Evolutionary conservation across 64 coral and sea anemone species (phyloP).

Genomic region (Montipora capricornis): DNA sequence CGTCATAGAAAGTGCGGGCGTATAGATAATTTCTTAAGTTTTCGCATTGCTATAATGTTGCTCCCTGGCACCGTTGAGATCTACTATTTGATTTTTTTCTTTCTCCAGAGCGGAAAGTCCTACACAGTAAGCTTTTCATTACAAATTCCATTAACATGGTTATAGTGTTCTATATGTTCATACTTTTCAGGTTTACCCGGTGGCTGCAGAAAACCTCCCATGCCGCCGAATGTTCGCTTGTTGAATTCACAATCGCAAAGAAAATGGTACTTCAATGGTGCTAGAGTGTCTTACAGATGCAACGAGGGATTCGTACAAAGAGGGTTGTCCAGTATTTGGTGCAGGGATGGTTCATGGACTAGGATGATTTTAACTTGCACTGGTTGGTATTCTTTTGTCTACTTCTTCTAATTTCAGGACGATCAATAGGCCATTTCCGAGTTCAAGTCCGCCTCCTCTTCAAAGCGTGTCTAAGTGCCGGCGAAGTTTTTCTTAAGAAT

Average conservation of each 20-base stretch:
- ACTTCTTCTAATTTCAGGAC: no score
- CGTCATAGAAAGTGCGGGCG: no score
- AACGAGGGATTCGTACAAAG: neutral
- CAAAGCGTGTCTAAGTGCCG: no score
- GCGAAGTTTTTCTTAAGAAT: no score
- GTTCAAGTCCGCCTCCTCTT: no score
- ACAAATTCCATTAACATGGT: no score
- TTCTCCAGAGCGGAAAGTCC: no score
- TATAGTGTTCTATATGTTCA: neutral
- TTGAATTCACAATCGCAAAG: neutral
- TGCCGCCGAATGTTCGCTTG: slow-evolving; percentile 9
- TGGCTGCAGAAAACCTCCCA: slow-evolving; percentile 19
- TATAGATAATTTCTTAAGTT: no score
- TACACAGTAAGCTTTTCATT: neutral
- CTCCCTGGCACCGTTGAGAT: no score
- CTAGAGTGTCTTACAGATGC: slow-evolving; percentile 1
- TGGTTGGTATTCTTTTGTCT: neutral
- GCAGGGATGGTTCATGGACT: neutral
- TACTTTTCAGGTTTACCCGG: neutral
- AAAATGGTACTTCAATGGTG: neutral
- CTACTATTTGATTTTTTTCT: no score
- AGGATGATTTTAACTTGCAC: neutral
- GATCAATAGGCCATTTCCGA: no score
- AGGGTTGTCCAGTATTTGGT: neutral
- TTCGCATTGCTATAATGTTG: no score